These are phyloP conservation scores for Neelides folsomi DNA, from an alignment of 2,888 invertebrate genomes.

Conservation along the genomic window DNA sequence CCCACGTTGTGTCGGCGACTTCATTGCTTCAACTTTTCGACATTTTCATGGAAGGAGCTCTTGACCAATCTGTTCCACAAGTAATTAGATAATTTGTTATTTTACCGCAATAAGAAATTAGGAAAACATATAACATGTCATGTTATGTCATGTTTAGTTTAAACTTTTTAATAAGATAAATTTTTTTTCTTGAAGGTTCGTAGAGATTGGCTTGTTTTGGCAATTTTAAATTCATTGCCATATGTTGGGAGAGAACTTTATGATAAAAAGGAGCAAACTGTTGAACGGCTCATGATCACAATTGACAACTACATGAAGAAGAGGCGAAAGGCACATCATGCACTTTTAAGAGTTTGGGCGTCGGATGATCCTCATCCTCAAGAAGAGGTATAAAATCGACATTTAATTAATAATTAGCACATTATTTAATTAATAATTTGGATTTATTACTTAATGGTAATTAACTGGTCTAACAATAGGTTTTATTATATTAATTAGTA, in stretches of 20 bases:
- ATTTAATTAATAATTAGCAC: too few species aligned
- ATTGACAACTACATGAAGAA: slow-evolving; percentile 87
- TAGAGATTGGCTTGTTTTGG: slow-evolving; percentile 51
- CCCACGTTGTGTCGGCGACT: slow-evolving; percentile 85
- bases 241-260: slow-evolving; percentile 94
- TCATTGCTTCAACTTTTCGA: slow-evolving; percentile 81
- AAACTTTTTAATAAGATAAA: not conserved
- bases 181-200: slow-evolving; percentile 40
- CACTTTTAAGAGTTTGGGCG: slow-evolving; percentile 85
- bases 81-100: slow-evolving; percentile 35
- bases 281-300: slow-evolving; percentile 75
- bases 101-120: too few species aligned
- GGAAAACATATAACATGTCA: not conserved
- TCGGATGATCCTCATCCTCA: slow-evolving; percentile 90
- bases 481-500: slow-evolving; percentile 45
- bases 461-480: too few species aligned
- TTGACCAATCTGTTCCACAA: slow-evolving; percentile 90
- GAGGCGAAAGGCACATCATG: slow-evolving; percentile 82
- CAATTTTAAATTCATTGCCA: slow-evolving; percentile 80
- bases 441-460: too few species aligned
- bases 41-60: slow-evolving; percentile 82
- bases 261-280: slow-evolving; percentile 87
- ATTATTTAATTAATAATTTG: too few species aligned
- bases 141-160: not conserved
- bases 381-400: slow-evolving; percentile 49